Conservation (phyloP, 1,140 invertebrate genomes). For the Ylistrum balloti region DNA sequence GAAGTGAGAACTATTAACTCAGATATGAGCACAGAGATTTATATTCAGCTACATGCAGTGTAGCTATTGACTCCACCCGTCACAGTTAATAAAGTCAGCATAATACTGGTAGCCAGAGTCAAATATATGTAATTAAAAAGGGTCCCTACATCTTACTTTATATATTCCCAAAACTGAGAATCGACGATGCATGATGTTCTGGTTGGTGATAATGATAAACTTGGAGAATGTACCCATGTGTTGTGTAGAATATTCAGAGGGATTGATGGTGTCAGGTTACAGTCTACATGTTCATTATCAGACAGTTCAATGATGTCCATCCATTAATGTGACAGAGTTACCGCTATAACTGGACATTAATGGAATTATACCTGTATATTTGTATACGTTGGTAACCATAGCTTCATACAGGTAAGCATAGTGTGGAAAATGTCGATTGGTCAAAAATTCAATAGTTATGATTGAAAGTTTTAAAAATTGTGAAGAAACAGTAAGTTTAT, state of each 20-base stretch:
- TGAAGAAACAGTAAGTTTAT: too few relatives aligned
- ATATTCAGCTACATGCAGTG: neutral
- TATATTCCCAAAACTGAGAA: neutral
- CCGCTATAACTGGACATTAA: neutral
- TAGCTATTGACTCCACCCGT: neutral
- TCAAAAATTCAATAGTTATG: too few relatives aligned
- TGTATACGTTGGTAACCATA: neutral
- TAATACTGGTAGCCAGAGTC: neutral
- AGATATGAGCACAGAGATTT: neutral
- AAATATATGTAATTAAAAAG: neutral
- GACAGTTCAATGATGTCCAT: neutral
- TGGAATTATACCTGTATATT: neutral
- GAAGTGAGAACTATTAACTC: too few relatives aligned
- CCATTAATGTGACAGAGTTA: neutral
- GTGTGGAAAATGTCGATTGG: too few relatives aligned
- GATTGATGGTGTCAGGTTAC: neutral
- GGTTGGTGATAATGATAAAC: neutral
- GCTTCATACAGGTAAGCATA: neutral
- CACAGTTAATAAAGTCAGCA: slow-evolving; percentile 7
- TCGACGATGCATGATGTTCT: neutral
- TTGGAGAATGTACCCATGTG: neutral
- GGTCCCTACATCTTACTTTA: neutral
- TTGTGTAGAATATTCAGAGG: neutral
- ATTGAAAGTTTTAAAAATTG: too few relatives aligned
- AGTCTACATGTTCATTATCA: neutral